Conservation (phyloP, 2,888 invertebrate genomes). For the Mechanitis messenoides region DNA sequence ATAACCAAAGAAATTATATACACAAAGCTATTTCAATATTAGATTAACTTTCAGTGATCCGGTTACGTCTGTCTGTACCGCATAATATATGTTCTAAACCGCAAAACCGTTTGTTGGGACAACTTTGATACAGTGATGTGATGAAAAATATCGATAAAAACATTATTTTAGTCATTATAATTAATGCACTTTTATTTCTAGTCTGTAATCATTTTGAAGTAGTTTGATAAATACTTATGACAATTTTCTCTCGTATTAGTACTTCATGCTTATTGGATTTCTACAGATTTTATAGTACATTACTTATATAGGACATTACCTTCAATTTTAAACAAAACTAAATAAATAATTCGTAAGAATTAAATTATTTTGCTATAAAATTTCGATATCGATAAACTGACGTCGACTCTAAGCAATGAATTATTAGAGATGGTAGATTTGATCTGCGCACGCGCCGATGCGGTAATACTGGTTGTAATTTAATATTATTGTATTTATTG, state of each 20-base stretch:
- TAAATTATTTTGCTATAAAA: background rate
- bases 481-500: slow-evolving; percentile 45
- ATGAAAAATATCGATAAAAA: slow-evolving; percentile 29
- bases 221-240: no score
- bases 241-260: no score
- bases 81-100: slow-evolving; percentile 72
- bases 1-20: slow-evolving; percentile 18
- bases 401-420: slow-evolving; percentile 29
- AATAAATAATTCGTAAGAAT: no score
- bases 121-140: slow-evolving; percentile 55
- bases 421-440: slow-evolving; percentile 49
- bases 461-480: slow-evolving; percentile 64
- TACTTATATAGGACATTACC: no score
- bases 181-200: no score
- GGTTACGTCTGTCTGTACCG: slow-evolving; percentile 60
- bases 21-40: slow-evolving; percentile 52
- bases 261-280: no score
- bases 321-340: no score
- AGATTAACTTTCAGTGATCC: slow-evolving; percentile 63
- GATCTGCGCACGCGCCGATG: slow-evolving; percentile 67
- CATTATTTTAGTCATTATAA: background rate
- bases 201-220: no score
- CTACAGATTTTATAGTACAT: no score
- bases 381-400: slow-evolving; percentile 18
- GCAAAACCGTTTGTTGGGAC: slow-evolving; percentile 69